Conservation (phyloP, 2,888 invertebrate genomes). For the Cosmia trapezina region DNA sequence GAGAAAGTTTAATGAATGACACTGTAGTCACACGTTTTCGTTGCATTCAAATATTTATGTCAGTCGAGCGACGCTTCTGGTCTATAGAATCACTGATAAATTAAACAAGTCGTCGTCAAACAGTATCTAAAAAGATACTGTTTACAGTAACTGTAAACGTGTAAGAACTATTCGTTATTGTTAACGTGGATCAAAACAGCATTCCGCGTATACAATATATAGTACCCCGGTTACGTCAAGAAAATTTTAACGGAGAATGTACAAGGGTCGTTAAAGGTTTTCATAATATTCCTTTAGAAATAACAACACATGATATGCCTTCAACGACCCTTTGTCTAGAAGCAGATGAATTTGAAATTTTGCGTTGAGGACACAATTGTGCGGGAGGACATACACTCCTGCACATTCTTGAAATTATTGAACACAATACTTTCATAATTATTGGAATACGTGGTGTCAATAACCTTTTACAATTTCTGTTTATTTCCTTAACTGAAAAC, state of each 20-base stretch:
- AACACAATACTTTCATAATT: conserved; percentile 46
- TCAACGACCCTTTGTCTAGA: conserved; percentile 44
- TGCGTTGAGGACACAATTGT: conserved; percentile 27
- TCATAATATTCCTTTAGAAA: conserved; percentile 19
- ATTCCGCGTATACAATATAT: not conserved
- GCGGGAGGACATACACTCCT: not conserved
- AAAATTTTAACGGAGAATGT: not conserved
- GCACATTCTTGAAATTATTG: conserved; percentile 30
- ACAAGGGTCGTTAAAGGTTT: conserved; percentile 20
- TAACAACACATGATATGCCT: conserved; percentile 8
- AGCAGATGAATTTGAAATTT: conserved; percentile 36
- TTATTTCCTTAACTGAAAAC: conserved; percentile 31
- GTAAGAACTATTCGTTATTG: not conserved
- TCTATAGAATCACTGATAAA: conserved; percentile 54
- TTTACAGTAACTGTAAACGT: not conserved
- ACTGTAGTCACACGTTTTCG: conserved; percentile 69
- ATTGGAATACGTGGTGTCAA: conserved; percentile 44
- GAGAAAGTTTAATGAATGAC: conserved; percentile 79
- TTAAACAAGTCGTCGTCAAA: conserved; percentile 25
- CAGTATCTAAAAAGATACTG: too few species aligned
- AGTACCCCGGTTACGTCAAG: not conserved
- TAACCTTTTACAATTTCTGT: conserved; percentile 27
- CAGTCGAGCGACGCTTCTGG: conserved; percentile 63
- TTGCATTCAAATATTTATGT: conserved; percentile 74
- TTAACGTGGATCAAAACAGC: not conserved